Percentiles rank a stretch among this genome's conserved stretches.
These are phyloP conservation scores for Eleutherodactylus coqui DNA, from an alignment of 2,797 vertebrate species.

Conservation along the genomic window DNA sequence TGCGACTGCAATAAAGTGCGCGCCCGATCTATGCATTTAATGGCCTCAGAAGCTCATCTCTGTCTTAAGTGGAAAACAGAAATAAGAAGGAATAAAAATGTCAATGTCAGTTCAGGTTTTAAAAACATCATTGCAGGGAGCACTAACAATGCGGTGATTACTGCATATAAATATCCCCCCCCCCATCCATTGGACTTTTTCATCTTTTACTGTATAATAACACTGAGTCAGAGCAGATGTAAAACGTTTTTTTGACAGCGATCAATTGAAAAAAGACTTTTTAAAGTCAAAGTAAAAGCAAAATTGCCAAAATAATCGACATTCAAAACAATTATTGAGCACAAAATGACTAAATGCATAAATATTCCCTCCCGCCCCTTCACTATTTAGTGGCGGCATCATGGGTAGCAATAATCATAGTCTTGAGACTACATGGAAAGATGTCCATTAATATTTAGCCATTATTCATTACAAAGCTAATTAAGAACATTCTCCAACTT, in stretches of 20 bases:
- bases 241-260: neutral
- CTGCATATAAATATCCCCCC: neutral
- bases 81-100: slow-evolving; percentile 19
- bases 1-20: slow-evolving; percentile 20
- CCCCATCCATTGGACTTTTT: neutral
- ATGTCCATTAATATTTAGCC: neutral
- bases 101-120: neutral
- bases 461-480: neutral
- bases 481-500: neutral
- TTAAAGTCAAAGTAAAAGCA: neutral
- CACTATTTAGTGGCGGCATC: neutral
- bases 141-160: neutral
- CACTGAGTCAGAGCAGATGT: neutral
- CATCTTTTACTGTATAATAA: neutral
- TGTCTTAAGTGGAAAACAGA: slow-evolving; percentile 12
- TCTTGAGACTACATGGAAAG: neutral
- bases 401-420: too few species aligned
- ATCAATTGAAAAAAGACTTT: neutral
- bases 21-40: slow-evolving; percentile 31
- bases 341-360: neutral
- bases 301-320: neutral
- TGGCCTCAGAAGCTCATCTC: slow-evolving; percentile 18
- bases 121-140: neutral
- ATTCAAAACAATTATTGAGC: neutral
- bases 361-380: neutral